Percentiles rank a stretch among this genome's conserved stretches.
Evolutionary conservation across 2,888 invertebrate genomes (phyloP).

Genomic region (Archips xylosteana): DNA sequence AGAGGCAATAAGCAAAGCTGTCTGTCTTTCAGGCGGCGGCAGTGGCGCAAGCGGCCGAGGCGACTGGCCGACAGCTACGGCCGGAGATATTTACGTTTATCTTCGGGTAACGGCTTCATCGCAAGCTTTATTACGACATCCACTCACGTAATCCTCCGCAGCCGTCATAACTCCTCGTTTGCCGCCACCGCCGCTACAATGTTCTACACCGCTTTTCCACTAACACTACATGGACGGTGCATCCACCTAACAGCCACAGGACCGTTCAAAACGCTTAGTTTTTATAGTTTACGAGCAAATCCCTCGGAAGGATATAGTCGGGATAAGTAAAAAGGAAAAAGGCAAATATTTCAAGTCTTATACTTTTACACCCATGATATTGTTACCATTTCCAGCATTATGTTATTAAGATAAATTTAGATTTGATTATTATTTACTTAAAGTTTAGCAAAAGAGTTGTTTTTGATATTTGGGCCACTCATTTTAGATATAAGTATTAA

Average conservation of each 20-base stretch:
- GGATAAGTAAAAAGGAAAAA: conserved; percentile 22
- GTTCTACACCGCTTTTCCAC: conserved; percentile 77
- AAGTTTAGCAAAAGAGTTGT: too few relatives aligned
- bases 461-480: too few relatives aligned
- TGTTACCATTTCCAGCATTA: neutral
- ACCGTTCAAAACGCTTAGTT: conserved; percentile 41
- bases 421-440: neutral
- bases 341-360: conserved; percentile 11
- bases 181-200: conserved; percentile 73
- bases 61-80: conserved; percentile 71
- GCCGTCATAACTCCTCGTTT: conserved; percentile 85
- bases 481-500: too few relatives aligned
- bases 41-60: conserved; percentile 52
- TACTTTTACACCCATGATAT: conserved; percentile 6
- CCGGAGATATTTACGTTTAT: conserved; percentile 84
- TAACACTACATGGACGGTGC: conserved; percentile 64
- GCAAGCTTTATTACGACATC: conserved; percentile 86
- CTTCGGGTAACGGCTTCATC: conserved; percentile 85
- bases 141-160: conserved; percentile 85
- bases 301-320: conserved; percentile 23
- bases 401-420: neutral
- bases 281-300: conserved; percentile 40
- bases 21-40: conserved; percentile 15
- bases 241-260: conserved; percentile 52
- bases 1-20: conserved; percentile 8